Conservation (phyloP, 2,113 vertebrate genomes). For the Trogon surrucura region DNA sequence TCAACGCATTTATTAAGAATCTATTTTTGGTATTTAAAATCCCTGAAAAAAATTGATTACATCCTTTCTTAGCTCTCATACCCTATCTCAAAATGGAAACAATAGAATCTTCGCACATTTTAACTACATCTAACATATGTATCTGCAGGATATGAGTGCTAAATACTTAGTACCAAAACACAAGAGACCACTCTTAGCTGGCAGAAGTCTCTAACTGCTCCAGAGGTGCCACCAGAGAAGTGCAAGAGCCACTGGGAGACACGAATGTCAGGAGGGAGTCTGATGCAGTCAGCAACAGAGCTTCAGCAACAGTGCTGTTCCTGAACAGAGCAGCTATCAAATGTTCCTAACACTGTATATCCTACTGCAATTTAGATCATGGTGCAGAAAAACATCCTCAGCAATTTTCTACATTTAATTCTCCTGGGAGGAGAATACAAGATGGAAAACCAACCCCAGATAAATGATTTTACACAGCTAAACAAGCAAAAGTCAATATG, state of each 20-base stretch:
- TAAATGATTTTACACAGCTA: background rate
- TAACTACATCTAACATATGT: fast-evolving
- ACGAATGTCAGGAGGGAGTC: fast-evolving
- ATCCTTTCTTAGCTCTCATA: background rate
- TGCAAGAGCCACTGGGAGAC: background rate
- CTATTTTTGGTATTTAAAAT: background rate
- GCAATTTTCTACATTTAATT: background rate
- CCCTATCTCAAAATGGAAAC: background rate
- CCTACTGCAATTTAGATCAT: background rate
- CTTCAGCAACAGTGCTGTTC: background rate
- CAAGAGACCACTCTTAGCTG: background rate
- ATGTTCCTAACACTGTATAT: background rate
- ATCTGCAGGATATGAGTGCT: background rate
- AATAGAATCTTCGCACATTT: background rate
- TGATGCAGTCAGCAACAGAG: background rate
- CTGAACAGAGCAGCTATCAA: background rate
- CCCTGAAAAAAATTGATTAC: background rate
- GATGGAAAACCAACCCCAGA: background rate
- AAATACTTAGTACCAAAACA: background rate
- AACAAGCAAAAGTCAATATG: background rate
- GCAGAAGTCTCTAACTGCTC: background rate
- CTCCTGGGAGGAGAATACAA: background rate
- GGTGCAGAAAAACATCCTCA: background rate
- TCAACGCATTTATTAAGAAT: background rate
- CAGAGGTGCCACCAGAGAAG: fast-evolving